These are phyloP conservation scores for Lophotis ruficrista DNA, from an alignment of 2,113 vertebrate genomes.

Conservation along the genomic window DNA sequence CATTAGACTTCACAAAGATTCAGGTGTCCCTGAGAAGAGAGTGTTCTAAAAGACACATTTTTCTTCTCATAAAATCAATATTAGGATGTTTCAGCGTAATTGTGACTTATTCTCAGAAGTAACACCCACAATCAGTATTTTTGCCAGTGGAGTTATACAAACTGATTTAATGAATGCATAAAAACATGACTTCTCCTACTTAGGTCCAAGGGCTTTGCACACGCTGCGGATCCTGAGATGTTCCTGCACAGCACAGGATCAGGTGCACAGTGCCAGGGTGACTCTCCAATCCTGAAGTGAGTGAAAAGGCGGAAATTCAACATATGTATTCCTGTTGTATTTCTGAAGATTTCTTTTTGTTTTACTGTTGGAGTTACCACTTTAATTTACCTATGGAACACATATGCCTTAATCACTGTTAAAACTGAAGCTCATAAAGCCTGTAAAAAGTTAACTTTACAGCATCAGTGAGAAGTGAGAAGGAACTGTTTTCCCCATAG, in stretches of 20 bases:
- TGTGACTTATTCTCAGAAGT: not conserved
- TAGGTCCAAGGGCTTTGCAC: not conserved
- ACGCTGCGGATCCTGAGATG: not conserved
- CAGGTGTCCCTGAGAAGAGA: not conserved
- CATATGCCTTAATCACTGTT: not conserved
- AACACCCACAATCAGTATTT: not conserved
- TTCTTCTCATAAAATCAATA: not conserved
- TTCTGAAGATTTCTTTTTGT: not conserved
- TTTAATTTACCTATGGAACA: not conserved
- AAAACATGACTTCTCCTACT: not conserved
- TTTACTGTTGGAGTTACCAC: not conserved
- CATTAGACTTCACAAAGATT: not conserved
- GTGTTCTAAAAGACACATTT: not conserved
- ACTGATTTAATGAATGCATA: fast-evolving
- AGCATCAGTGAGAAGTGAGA: not conserved
- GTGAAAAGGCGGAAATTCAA: not conserved
- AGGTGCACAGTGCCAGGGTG: not conserved
- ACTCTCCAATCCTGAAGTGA: not conserved
- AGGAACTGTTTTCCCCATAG: not conserved
- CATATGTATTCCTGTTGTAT: not conserved
- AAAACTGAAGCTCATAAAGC: not conserved
- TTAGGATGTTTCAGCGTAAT: not conserved
- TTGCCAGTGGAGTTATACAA: not conserved
- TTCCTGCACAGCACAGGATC: not conserved
- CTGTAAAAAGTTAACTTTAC: not conserved